Conservation (phyloP, 1,140 invertebrate species). For the Gryllus bimaculatus region DNA sequence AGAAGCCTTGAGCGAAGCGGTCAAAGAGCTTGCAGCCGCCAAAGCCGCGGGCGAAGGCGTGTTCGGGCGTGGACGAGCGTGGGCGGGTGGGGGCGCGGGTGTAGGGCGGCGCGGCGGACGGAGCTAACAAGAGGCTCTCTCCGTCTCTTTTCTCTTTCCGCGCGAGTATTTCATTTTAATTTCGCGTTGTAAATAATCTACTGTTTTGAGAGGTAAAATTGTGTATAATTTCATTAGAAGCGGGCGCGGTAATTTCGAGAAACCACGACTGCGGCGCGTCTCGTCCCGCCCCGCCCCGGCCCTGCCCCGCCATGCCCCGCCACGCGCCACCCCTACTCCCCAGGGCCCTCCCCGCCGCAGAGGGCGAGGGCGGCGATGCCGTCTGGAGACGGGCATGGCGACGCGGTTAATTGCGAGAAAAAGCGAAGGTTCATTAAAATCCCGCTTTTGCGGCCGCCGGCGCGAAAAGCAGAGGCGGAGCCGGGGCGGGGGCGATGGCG, state of each 20-base stretch:
- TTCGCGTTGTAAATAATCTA: neutral
- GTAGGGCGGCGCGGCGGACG: no score
- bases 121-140: no score
- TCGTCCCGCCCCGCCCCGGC: no score
- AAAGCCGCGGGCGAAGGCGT: no score
- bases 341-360: neutral
- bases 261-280: neutral
- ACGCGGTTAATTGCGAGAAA: slow-evolving; percentile 1
- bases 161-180: neutral
- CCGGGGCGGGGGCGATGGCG: no score
- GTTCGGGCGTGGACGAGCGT: no score
- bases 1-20: no score
- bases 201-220: slow-evolving; percentile 2
- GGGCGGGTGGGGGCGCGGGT: no score
- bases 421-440: slow-evolving; percentile 1
- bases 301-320: no score
- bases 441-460: neutral
- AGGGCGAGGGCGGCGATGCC: no score
- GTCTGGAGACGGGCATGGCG: neutral
- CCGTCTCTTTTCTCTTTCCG: neutral
- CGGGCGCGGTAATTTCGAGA: neutral
- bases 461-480: neutral
- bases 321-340: no score
- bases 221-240: neutral
- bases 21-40: no score